Base-by-base conservation (phyloP, 2,797 vertebrate species). In the Micropoecilia bifurca region DNA sequence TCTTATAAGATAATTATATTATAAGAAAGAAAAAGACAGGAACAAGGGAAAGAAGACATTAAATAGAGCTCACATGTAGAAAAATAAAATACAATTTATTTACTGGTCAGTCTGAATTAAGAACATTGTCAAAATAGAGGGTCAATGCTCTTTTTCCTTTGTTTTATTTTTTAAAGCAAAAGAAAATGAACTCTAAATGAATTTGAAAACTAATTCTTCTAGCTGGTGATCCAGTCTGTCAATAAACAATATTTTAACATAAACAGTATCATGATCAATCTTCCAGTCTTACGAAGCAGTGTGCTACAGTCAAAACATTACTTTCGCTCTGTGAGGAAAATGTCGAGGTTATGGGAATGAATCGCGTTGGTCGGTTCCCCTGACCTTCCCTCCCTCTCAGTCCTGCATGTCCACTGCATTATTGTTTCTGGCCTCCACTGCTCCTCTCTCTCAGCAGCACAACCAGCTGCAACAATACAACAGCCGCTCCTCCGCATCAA, bases 401-500 rank as follows among this genome's bases (percentile, higher is more conserved):
- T 71, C 74, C 74, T 88, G 20, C 2, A 53, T 25, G 88, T 88
- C 87, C 87, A 81, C 83, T 79, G 71, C 82, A 77, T 74, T 93
- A 89, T 94, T 93, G 83, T 89, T 86, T 78, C 87, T 93, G 90
- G 91, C 91, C 71, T 76, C 71, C 61, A 75, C 83, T 87, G 83
- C 87, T 85, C 61, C 59, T 83, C 81, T 82, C 87, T 85, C 69
- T 82, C 79, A 81, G 79, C 33, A 10, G 53, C 85, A 48, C 74
- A 83, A 83, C 77, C 91, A 92, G 90, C 91, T 93, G 87, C 88
- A 93, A 90, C 86, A 93, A 93, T 87, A 93, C 55, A 80, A 86
- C 76, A 87, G 63, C 59, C 18, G 16, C 88, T 91, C 88, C 87
- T 79, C 83, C 48, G 59, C 66, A 75, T 78, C 12, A 14, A 76